Conservation (phyloP, 2,113 vertebrate species). For the Hemibagrus wyckioides region DNA sequence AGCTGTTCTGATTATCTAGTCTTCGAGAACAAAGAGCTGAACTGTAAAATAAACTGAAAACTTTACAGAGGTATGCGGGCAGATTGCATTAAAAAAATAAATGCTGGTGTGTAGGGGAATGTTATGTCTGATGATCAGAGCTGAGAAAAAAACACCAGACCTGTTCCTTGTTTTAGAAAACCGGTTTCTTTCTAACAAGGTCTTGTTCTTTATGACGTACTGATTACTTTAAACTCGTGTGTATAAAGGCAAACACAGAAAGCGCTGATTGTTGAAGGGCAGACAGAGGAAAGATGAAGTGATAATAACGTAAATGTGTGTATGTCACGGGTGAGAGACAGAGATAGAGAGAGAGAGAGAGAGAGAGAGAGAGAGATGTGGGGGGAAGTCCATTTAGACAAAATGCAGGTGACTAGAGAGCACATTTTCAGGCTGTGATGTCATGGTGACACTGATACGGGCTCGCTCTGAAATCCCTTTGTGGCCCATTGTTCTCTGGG, state of each 20-base stretch:
- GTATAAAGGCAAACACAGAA: conserved; percentile 40
- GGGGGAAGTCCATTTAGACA: conserved; percentile 23
- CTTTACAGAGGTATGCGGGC: not conserved
- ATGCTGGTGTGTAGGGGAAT: conserved; percentile 20
- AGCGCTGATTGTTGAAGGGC: conserved; percentile 55
- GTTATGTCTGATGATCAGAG: conserved; percentile 39
- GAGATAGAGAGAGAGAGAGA: not conserved
- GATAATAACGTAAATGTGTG: conserved; percentile 41
- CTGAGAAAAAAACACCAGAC: conserved; percentile 29
- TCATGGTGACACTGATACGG: conserved; percentile 46
- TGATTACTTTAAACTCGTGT: conserved; percentile 11
- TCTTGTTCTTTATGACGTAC: not conserved
- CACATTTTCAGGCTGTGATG: conserved; percentile 36
- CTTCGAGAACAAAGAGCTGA: not conserved
- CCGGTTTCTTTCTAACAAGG: conserved; percentile 34
- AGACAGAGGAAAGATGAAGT: conserved; percentile 61
- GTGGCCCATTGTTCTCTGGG: conserved; percentile 13
- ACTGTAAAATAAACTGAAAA: conserved; percentile 4
- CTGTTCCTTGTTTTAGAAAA: conserved; percentile 6
- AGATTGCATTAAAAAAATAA: not conserved
- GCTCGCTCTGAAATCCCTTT: not conserved
- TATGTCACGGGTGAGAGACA: not conserved
- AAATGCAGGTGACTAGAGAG: conserved; percentile 32
- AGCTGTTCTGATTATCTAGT: not conserved
- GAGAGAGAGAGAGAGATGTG: not conserved